Percentiles rank a stretch among this genome's conserved stretches.
Evolutionary conservation across 2,113 vertebrate species (phyloP).

Genomic region (Taxidea taxus): DNA sequence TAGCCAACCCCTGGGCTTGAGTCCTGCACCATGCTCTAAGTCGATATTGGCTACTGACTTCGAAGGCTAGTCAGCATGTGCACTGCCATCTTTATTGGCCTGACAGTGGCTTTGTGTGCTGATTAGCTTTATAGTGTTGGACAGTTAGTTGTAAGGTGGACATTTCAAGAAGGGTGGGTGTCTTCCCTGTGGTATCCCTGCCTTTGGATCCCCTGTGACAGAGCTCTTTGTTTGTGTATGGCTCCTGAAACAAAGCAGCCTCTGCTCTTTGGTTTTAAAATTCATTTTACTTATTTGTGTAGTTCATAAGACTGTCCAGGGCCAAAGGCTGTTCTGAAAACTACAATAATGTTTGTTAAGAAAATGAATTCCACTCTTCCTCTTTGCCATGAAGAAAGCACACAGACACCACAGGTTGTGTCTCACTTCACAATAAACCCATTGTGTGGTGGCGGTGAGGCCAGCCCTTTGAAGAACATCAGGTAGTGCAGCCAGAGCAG

Average conservation of each 20-base stretch:
- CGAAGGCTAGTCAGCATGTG: not conserved
- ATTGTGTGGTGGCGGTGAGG: not conserved
- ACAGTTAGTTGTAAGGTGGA: not conserved
- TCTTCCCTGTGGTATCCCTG: not conserved
- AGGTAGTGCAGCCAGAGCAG: not conserved
- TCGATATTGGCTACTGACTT: not conserved
- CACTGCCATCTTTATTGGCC: not conserved
- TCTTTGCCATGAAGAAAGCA: not conserved
- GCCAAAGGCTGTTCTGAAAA: slow-evolving; percentile 23
- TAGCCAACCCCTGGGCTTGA: rapidly evolving
- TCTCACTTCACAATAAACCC: not conserved
- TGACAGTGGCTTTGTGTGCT: rapidly evolving
- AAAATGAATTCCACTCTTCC: not conserved
- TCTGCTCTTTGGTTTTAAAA: not conserved
- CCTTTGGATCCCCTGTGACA: not conserved
- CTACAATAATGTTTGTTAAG: not conserved
- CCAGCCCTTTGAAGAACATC: slow-evolving; percentile 42
- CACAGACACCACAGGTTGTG: not conserved
- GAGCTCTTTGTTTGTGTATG: not conserved
- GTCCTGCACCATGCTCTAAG: rapidly evolving
- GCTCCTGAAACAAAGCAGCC: not conserved
- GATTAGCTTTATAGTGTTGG: not conserved
- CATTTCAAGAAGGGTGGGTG: not conserved
- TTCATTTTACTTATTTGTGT: slow-evolving; percentile 17
- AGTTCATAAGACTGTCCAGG: not conserved